A percentile compares a stretch with the other conserved stretches of the same genome.
Conservation (phyloP, 2,113 vertebrate genomes). For the Pangasianodon hypophthalmus region DNA sequence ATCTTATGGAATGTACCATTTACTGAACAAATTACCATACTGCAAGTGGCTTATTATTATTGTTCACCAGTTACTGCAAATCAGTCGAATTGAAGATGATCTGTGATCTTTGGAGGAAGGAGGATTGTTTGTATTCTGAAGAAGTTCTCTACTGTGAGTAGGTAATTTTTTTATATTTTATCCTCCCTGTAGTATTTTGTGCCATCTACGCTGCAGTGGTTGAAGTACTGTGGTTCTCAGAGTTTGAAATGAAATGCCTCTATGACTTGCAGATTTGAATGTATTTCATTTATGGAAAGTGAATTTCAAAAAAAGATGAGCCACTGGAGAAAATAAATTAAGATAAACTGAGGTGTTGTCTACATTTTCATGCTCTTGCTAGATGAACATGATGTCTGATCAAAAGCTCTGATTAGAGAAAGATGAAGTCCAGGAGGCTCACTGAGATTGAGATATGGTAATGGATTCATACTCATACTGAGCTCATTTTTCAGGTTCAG, state of each 20-base stretch:
- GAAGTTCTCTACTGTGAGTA: background rate
- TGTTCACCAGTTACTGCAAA: background rate
- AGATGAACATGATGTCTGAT: background rate
- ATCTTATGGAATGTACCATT: background rate
- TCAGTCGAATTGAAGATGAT: background rate
- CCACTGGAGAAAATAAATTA: background rate
- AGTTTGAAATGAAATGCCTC: background rate
- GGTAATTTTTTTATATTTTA: background rate
- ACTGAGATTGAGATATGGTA: no score
- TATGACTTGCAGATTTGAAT: background rate
- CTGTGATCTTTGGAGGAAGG: background rate
- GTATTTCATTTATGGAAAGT: background rate
- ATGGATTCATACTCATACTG: background rate
- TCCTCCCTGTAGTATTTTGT: background rate
- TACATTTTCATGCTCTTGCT: no score
- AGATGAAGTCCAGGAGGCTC: background rate
- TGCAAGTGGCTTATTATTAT: slow-evolving; percentile 23
- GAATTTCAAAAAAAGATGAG: background rate
- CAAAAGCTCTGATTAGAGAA: background rate
- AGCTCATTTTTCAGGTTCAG: background rate
- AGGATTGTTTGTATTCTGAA: slow-evolving; percentile 3
- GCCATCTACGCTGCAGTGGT: background rate
- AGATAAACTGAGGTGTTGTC: background rate
- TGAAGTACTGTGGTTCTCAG: background rate
- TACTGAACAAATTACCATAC: slow-evolving; percentile 3